Evolutionary conservation across 2,888 invertebrate genomes (phyloP).

Genomic region (Drosophila infuscata): DNA sequence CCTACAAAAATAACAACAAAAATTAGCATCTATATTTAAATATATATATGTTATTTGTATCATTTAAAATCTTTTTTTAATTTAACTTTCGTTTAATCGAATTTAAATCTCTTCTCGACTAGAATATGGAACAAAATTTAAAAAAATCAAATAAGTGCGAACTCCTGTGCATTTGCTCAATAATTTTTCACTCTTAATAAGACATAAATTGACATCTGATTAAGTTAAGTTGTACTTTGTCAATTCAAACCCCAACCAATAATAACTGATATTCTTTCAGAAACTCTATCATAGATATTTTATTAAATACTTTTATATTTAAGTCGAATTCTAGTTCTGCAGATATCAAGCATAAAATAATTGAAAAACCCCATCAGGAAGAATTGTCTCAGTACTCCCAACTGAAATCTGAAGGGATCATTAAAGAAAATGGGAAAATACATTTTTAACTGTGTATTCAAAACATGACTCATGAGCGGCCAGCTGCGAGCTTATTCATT

Average conservation of each 20-base stretch:
- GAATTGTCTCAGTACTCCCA: not conserved
- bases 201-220: not conserved
- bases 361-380: not conserved
- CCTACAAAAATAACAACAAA: conserved; percentile 40
- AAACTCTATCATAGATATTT: not conserved
- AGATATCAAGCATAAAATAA: not conserved
- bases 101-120: not conserved
- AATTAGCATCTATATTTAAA: not conserved
- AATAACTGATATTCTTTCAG: not conserved
- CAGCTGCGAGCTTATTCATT: not conserved
- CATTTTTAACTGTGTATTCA: not conserved
- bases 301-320: no score
- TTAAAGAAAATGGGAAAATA: no score
- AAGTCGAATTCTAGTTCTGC: not conserved
- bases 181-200: not conserved
- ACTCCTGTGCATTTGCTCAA: not conserved
- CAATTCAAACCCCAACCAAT: not conserved
- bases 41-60: not conserved
- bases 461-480: not conserved
- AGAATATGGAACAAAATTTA: not conserved
- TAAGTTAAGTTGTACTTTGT: not conserved
- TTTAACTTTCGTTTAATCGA: not conserved
- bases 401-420: not conserved
- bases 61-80: not conserved
- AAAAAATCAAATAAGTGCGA: not conserved